Evolutionary conservation across 2,888 invertebrate species (phyloP).

Genomic region (Pterostichus niger): DNA sequence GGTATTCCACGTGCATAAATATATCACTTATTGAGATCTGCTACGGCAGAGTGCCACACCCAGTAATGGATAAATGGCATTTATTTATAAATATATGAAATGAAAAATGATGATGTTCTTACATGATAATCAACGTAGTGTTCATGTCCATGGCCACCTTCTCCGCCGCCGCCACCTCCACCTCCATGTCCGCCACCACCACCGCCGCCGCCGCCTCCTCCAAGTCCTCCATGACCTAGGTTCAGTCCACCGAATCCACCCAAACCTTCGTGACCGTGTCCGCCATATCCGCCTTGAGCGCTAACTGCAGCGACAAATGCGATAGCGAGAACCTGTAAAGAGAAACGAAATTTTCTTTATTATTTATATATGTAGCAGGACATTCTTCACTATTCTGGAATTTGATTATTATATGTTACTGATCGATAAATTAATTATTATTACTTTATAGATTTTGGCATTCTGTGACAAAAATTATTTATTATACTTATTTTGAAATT

Average conservation of each 20-base stretch:
- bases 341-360: too few relatives aligned
- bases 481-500: too few relatives aligned
- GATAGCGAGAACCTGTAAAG: slow-evolving; percentile 72
- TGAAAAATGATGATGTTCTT: slow-evolving; percentile 68
- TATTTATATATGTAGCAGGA: too few relatives aligned
- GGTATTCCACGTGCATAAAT: too few relatives aligned
- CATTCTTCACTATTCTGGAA: too few relatives aligned
- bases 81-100: too few relatives aligned
- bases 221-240: slow-evolving; percentile 57
- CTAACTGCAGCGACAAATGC: slow-evolving; percentile 73
- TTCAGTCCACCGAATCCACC: slow-evolving; percentile 68
- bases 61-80: not conserved
- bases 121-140: slow-evolving; percentile 73
- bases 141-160: slow-evolving; percentile 70
- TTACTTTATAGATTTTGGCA: too few relatives aligned
- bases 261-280: slow-evolving; percentile 67
- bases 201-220: slow-evolving; percentile 63
- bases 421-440: too few relatives aligned
- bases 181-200: slow-evolving; percentile 66
- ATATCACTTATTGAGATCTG: too few relatives aligned
- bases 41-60: too few relatives aligned
- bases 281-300: slow-evolving; percentile 72
- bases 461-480: too few relatives aligned
- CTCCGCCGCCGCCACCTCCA: slow-evolving; percentile 60
- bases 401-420: too few relatives aligned